Evolutionary conservation across 2,888 invertebrate genomes (phyloP), one percentile per base, ranked within the genome.

Genomic region (Cosmopolites sordidus): DNA sequence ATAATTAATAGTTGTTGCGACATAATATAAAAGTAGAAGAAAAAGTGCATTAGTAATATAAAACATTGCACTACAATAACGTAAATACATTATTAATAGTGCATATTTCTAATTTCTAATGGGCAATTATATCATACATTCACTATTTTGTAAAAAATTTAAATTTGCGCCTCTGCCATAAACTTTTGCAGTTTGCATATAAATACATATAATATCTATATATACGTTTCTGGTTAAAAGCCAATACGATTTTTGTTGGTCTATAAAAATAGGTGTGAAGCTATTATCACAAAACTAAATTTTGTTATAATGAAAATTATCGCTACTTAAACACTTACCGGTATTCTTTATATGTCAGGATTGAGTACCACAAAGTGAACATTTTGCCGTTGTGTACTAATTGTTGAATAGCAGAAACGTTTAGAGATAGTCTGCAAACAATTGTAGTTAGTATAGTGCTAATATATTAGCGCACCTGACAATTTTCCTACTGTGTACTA

Each of bases 321-420:
- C 22, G 8, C 4, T 3, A 22, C n/a, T 22, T 22, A 22, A 22
- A 40, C 37, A 70, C 73, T 71, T 67, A 76, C 74, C 68, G 68
- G 66, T 74, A 71, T 65, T 74, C 73, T 60, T 68, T 73, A 66
- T 71, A 74, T 44, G 71, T 69, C 51, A 74, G 62, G 54, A 70
- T 64, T 42, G 73, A 64, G 61, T 76, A 74, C 75, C 75, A 75
- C 17, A 75, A 63, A 39, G 74, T 68, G 63, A 75, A 73, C 74
- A 75, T 75, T 58, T 59, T 53, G 44, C 39, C 43, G 3, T 8
- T 22, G 3, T 3, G 3, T 22, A 22, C 22, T 22, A 11, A 6
- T 33, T 33, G 33, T 33, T 33, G 33, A 2, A 12, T 6, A 33
- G 33, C 12, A 33, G 11, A 33, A 33, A 33, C 33, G 2, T 33